A percentile compares a stretch with the other conserved stretches of the same genome.
Conservation (phyloP, 2,888 invertebrate genomes). For the Endomychus coccineus region DNA sequence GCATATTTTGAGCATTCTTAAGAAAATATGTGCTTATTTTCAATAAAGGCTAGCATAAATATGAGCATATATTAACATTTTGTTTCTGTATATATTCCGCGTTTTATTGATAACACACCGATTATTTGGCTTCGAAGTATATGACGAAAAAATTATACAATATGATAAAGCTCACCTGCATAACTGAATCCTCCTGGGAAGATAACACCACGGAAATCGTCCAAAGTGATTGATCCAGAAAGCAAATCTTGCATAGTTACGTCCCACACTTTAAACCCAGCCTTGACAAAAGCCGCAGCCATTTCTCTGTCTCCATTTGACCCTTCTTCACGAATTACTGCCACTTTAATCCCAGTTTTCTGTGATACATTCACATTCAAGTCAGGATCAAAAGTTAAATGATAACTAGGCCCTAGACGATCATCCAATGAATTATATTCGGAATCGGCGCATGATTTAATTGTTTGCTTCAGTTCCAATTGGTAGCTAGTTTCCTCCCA, state of each 20-base stretch:
- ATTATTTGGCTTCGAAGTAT: no score
- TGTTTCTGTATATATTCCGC: no score
- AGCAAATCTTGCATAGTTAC: conserved; percentile 90
- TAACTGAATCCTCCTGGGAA: conserved; percentile 99
- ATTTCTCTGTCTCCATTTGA: conserved; percentile 97
- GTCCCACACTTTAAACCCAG: conserved; percentile 88
- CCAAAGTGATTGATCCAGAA: conserved; percentile 60
- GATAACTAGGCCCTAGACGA: conserved; percentile 64
- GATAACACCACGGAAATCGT: conserved; percentile 78
- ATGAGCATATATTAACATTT: no score
- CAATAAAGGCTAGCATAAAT: no score
- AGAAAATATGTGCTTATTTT: no score
- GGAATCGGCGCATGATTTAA: conserved; percentile 66
- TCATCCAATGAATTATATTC: conserved; percentile 66
- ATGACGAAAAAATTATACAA: no score
- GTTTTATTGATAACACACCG: no score
- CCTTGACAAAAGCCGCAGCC: conserved; percentile 81
- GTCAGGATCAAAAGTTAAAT: conserved; percentile 63
- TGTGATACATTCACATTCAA: conserved; percentile 41
- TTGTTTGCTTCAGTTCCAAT: conserved; percentile 79
- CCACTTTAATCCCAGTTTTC: conserved; percentile 54
- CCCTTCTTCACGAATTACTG: conserved; percentile 93
- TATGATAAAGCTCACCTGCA: conserved; percentile 80
- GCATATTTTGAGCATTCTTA: no score
- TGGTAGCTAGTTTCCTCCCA: conserved; percentile 97